A percentile compares a stretch with the other conserved stretches of the same genome.
Conservation (phyloP, 1,140 invertebrate genomes). For the Acyrthosiphon pisum region DNA sequence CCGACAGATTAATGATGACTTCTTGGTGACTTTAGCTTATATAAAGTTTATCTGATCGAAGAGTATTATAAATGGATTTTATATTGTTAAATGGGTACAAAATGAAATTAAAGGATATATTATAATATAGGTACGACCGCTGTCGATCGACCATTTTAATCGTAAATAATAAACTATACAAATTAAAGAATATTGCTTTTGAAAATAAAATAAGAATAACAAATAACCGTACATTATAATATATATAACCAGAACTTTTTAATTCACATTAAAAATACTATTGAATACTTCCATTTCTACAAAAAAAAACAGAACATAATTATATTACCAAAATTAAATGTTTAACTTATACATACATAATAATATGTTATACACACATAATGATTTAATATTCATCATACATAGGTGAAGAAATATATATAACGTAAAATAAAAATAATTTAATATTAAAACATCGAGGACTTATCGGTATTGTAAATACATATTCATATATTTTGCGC, state of each 20-base stretch:
- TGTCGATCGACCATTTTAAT: neutral
- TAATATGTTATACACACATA: neutral
- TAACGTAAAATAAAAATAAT: neutral
- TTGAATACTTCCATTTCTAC: neutral
- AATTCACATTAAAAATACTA: neutral
- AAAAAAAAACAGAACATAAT: neutral
- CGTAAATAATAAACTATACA: slow-evolving; percentile 4
- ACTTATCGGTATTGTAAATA: neutral
- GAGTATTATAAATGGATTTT: neutral
- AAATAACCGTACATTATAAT: neutral
- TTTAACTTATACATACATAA: neutral
- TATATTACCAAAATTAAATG: neutral
- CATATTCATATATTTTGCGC: neutral
- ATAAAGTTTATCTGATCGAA: neutral
- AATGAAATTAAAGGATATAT: neutral
- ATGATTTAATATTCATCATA: neutral
- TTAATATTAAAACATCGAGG: neutral
- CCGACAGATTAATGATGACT: neutral
- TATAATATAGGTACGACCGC: neutral
- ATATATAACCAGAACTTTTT: neutral
- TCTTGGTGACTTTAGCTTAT: neutral
- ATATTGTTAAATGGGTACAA: neutral
- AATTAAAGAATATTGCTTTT: neutral
- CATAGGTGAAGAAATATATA: neutral
- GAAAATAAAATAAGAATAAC: neutral